These are phyloP conservation scores for Stenopsyche tienmushanensis DNA, from an alignment of 1,140 invertebrate genomes.

Conservation along the genomic window DNA sequence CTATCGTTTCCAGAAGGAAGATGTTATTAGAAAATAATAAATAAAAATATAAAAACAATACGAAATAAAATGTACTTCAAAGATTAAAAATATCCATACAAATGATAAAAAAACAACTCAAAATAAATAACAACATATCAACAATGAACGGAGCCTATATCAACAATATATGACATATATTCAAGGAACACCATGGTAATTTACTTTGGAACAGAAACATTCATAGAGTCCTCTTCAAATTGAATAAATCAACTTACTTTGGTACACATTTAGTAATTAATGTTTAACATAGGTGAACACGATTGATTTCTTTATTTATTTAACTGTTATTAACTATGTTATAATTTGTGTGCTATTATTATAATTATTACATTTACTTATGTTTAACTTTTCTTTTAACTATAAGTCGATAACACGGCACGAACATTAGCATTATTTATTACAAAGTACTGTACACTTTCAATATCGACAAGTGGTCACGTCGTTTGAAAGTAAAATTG, in stretches of 20 bases:
- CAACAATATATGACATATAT: slow-evolving; percentile 14
- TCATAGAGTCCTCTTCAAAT: slow-evolving; percentile 1
- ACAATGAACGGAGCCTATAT: slow-evolving; percentile 12
- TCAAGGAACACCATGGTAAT: slow-evolving; percentile 12
- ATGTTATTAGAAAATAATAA: slow-evolving; percentile 4
- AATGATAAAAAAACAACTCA: slow-evolving; percentile 5
- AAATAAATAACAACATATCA: slow-evolving; percentile 1
- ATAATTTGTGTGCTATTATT: slow-evolving; percentile 42
- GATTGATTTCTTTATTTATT: slow-evolving; percentile 35
- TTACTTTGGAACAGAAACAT: slow-evolving; percentile 6
- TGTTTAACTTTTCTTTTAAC: slow-evolving; percentile 20
- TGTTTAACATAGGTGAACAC: slow-evolving; percentile 36
- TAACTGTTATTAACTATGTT: slow-evolving; percentile 34
- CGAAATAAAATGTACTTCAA: slow-evolving; percentile 5
- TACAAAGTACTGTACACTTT: slow-evolving; percentile 37
- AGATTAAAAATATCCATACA: slow-evolving; percentile 4
- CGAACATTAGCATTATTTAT: slow-evolving; percentile 35
- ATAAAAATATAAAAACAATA: slow-evolving; percentile 6
- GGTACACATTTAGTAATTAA: slow-evolving; percentile 27
- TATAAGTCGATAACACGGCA: slow-evolving; percentile 38
- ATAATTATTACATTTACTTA: slow-evolving; percentile 40
- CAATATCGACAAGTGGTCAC: not conserved
- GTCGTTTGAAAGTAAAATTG: slow-evolving; percentile 29
- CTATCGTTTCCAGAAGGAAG: too few relatives aligned
- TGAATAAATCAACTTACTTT: slow-evolving; percentile 21